Base-by-base conservation (phyloP, 2,888 invertebrate species). In the Strigamia crassipes region DNA sequence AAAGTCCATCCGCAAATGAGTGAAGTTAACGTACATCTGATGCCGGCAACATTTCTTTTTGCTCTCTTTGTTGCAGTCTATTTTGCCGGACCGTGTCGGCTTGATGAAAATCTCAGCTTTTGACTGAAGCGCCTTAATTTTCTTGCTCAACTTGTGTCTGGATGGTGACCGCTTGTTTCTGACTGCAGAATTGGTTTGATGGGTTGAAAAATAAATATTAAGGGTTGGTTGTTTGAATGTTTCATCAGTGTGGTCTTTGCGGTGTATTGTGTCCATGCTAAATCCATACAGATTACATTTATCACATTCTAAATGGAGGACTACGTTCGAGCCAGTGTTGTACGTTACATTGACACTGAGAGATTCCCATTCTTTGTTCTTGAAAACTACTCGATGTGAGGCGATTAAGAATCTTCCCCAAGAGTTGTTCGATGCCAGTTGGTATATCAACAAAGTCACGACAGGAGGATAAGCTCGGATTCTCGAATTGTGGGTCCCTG, bases 11-110 rank as follows among this genome's bases (percentile, higher is more conserved):
- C 91, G 90, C 38, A 93, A 88, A 82, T 92, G 91, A 84, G 91
- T 91, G 86, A 93, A 92, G 73, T 90, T 89, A 0, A 93, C 92
- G 79, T 90, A 90, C 90, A 93, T 90, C 80, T 90, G 89, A 86
- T 92, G 92, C 15, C 92, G 89, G 85, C 93, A 93, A 85, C 93
- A 93, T 56, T 83, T 81, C 41, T 80, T 79, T 38, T 84, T 88
- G 88, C 38, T 82, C 46, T 31, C 82, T 81, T 89, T 89, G 42
- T 88, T 89, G 85, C 92, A 92, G 85, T 90, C 91, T 81, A 90
- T 91, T 12, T 18, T 51, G 2, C 56, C 61, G 15, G 23, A 51
- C 56, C 80, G 51, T 18, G 51, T 80, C 3, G 34, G 27, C 13
- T 27, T 2, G 78, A 21, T 23, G 23, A 21, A 61, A 18, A 61